phyloP scores from a whole-genome alignment of 2,888 invertebrate genomes.

The Hydraecia micacea region DNA sequence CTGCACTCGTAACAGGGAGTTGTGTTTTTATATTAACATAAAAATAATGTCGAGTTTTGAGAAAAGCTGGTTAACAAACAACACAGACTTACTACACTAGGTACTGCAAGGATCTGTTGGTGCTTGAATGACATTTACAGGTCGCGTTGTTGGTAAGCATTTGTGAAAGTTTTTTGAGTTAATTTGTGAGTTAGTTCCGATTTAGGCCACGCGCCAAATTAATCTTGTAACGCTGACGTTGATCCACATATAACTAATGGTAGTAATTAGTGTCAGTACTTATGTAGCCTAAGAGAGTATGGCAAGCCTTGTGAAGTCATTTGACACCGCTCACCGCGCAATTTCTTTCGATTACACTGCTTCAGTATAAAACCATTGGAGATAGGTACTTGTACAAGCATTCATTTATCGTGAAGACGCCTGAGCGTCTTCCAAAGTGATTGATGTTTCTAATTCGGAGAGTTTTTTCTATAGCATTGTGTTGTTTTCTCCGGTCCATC shows the following conservation, averaged over 20 bases:
- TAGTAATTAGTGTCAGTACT: neutral
- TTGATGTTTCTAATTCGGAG: conserved; percentile 24
- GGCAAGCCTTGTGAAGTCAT: conserved; percentile 3
- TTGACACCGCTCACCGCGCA: conserved; percentile 4
- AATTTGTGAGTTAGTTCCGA: too few species aligned
- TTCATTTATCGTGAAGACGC: conserved; percentile 16
- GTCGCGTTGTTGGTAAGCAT: neutral
- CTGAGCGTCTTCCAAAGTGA: conserved; percentile 23
- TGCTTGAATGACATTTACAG: neutral
- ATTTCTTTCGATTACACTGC: neutral
- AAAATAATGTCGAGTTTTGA: neutral
- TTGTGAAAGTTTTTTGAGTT: neutral
- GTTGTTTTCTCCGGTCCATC: conserved; percentile 1
- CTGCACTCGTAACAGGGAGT: neutral
- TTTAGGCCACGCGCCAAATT: neutral
- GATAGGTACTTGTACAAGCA: neutral
- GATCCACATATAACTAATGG: neutral
- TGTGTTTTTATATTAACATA: neutral
- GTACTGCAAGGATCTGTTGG: neutral
- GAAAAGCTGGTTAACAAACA: neutral
- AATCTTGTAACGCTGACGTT: neutral
- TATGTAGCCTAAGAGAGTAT: neutral
- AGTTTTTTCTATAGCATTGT: neutral
- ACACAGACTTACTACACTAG: neutral
- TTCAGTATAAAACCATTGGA: conserved; percentile 5